Percentiles rank a stretch among this genome's conserved stretches.
Evolutionary conservation across 2,888 invertebrate genomes (phyloP).

Genomic region (Heteropelma amictum): DNA sequence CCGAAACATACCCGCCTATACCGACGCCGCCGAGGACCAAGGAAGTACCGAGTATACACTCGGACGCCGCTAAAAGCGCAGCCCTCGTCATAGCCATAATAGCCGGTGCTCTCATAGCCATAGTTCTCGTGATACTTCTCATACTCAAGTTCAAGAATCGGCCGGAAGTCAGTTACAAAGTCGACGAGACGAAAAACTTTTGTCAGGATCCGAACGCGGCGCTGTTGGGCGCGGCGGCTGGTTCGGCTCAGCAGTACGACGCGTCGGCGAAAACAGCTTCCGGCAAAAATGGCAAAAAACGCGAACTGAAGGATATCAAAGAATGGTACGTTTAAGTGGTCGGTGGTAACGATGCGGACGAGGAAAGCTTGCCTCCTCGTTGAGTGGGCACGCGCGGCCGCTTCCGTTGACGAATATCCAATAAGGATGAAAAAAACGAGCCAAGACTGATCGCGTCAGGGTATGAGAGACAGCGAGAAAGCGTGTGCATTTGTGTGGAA

Average conservation of each 20-base stretch:
- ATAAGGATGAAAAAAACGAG: too few species aligned
- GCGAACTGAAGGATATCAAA: conserved; percentile 93
- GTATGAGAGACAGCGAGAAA: too few species aligned
- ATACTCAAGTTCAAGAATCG: conserved; percentile 92
- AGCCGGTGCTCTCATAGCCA: conserved; percentile 93
- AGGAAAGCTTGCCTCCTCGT: too few species aligned
- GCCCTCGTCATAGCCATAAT: conserved; percentile 93
- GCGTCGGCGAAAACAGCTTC: conserved; percentile 71
- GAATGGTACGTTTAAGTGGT: conserved; percentile 97
- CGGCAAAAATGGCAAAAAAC: conserved; percentile 83
- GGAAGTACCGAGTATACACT: conserved; percentile 79
- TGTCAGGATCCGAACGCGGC: conserved; percentile 90
- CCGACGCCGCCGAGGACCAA: conserved; percentile 73
- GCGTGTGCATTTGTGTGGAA: too few species aligned
- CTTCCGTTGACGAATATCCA: too few species aligned
- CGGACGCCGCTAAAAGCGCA: conserved; percentile 86
- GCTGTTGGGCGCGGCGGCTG: conserved; percentile 82
- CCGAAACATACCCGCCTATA: conserved; percentile 73
- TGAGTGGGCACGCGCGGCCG: too few species aligned
- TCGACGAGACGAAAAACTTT: conserved; percentile 90
- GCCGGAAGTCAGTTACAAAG: conserved; percentile 94
- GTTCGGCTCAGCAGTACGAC: conserved; percentile 78
- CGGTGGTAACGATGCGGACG: too few species aligned
- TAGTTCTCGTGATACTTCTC: conserved; percentile 92
- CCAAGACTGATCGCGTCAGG: too few species aligned